These are phyloP conservation scores for Bradypodion ventrale DNA, from an alignment of 2,797 vertebrate species.

Conservation along the genomic window DNA sequence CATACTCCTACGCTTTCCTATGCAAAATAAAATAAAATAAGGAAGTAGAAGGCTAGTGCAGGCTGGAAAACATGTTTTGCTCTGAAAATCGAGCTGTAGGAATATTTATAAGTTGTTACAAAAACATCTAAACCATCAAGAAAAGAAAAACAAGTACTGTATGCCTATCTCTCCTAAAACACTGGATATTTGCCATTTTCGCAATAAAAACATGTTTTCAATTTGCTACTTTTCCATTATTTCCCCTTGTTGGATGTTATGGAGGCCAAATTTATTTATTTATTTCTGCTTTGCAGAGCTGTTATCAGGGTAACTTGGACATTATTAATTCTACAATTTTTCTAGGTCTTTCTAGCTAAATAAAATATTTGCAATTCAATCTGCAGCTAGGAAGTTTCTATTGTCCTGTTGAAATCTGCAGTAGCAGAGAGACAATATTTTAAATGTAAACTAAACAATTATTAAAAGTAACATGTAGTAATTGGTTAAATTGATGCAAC, in stretches of 20 bases:
- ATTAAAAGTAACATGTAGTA: background rate
- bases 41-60: slow-evolving; percentile 82
- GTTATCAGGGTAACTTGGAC: slow-evolving; percentile 11
- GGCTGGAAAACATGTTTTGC: slow-evolving; percentile 94
- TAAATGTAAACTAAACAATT: background rate
- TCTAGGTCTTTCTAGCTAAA: background rate
- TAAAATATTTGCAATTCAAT: background rate
- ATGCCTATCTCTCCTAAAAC: slow-evolving; percentile 58
- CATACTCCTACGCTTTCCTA: slow-evolving; percentile 66
- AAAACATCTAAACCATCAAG: slow-evolving; percentile 64
- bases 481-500: background rate
- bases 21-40: slow-evolving; percentile 70
- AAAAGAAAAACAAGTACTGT: slow-evolving; percentile 61
- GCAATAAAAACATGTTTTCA: slow-evolving; percentile 6
- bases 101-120: slow-evolving; percentile 67
- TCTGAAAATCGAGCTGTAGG: slow-evolving; percentile 82
- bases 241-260: slow-evolving; percentile 15
- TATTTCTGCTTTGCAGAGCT: slow-evolving; percentile 1
- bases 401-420: background rate
- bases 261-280: background rate
- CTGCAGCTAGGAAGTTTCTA: background rate
- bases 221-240: slow-evolving; percentile 21
- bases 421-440: background rate
- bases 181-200: slow-evolving; percentile 35
- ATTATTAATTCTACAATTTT: slow-evolving; percentile 17